These are phyloP conservation scores for Amblyornis subalaris DNA, from an alignment of 2,113 vertebrate species.

Conservation along the genomic window DNA sequence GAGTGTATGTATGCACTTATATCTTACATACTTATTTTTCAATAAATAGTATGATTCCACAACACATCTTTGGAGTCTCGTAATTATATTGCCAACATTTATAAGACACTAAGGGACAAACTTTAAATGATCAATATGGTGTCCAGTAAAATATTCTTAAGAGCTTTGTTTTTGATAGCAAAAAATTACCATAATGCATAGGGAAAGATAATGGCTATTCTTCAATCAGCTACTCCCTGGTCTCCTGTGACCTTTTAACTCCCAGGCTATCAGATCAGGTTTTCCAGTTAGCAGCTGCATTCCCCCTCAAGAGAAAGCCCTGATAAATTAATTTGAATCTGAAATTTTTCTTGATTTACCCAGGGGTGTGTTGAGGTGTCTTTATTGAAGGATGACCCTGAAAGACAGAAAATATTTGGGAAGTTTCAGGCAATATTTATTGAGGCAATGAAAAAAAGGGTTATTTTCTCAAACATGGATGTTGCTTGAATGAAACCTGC, in stretches of 20 bases:
- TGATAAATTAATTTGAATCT: neutral
- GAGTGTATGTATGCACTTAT: neutral
- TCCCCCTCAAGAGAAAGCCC: neutral
- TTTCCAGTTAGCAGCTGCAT: neutral
- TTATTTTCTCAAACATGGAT: neutral
- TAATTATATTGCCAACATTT: neutral
- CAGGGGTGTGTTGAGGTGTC: neutral
- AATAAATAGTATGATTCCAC: neutral
- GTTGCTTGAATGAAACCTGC: neutral
- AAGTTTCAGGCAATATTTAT: neutral
- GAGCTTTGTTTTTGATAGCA: neutral
- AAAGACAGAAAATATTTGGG: neutral
- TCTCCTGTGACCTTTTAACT: constrained; percentile 15
- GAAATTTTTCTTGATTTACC: neutral
- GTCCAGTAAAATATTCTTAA: neutral
- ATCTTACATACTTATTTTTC: neutral
- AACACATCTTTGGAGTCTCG: neutral
- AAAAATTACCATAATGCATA: neutral
- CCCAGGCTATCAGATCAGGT: neutral
- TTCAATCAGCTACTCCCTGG: neutral
- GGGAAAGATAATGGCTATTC: constrained; percentile 3
- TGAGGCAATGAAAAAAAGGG: neutral
- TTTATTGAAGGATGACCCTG: neutral
- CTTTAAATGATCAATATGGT: neutral
- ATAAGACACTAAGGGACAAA: neutral